Evolutionary conservation across 2,113 vertebrate genomes (phyloP), one percentile per base, ranked within the genome.

Genomic region (Lipophrys pholis): DNA sequence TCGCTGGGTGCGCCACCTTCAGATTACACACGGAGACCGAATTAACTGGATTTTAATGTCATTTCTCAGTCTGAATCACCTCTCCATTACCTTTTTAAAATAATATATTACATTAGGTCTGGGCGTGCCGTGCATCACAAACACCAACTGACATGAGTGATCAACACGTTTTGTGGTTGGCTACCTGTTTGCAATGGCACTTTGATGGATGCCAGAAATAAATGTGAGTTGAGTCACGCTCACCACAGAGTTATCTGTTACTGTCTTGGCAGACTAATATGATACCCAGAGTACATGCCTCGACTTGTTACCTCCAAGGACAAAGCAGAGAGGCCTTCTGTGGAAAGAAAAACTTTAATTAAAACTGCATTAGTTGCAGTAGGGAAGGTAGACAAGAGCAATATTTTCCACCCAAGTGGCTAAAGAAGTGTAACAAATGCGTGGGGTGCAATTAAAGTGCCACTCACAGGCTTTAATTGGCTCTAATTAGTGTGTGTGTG

Each of bases 331-430:
- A 43, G 17, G 30, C 38, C 1, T 49, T 75, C 39, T 17, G 60
- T 50, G 73, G 61, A 68, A 80, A 76, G 57, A 73, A 67, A 80
- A 82, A 71, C 74, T 80, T 81, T 80, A 49, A 87, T 87, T 91
- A 82, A 84, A 79, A 64, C 11, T 64, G 51, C 76, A 85, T 85
- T 83, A 78, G 78, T 74, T 84, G 59, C 80, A 82, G 73, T 49
- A 15, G 73, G 11, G 78, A 65, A 39, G 73, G 58, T 42, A 74
- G 80, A 76, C 81, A 76, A 73, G 60, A 78, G 55, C 68, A 85
- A 90, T 71, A 82, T 80, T 84, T 86, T 84, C 74, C 76, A 72
- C 40, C 21, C 42, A 62, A 68, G 56, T 14, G 40, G 59, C 42
- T 60, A 41, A 65, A 83, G 43, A 21, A 69, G 78, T 81, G 86